Evolutionary conservation across 2,888 invertebrate species (phyloP).

Genomic region (Zygogramma bicolorata): DNA sequence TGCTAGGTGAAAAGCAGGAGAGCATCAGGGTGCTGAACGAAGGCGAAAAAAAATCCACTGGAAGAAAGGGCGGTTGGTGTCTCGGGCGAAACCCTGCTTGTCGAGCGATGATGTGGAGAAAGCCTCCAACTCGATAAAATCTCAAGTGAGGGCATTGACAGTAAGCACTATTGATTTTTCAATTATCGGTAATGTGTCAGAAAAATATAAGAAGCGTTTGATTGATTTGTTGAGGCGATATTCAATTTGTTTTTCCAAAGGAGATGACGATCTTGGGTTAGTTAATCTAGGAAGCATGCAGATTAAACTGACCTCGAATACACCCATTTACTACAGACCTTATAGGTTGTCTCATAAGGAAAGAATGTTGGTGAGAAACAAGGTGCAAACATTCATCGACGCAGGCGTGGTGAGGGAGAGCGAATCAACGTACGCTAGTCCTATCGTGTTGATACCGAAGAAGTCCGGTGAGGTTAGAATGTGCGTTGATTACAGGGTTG

Average conservation of each 20-base stretch:
- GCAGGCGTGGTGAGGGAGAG: slow-evolving; percentile 32
- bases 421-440: slow-evolving; percentile 41
- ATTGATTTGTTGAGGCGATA: not conserved
- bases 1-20: not conserved
- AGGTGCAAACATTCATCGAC: slow-evolving; percentile 26
- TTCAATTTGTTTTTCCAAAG: not conserved
- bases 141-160: not conserved
- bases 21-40: not conserved
- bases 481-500: slow-evolving; percentile 40
- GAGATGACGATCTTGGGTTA: slow-evolving; percentile 29
- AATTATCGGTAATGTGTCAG: not conserved
- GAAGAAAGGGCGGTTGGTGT: not conserved
- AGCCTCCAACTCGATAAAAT: not conserved
- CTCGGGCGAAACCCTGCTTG: not conserved
- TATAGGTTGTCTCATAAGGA: slow-evolving; percentile 33
- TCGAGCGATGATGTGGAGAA: not conserved
- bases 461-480: slow-evolving; percentile 32
- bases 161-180: not conserved
- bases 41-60: not conserved
- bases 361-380: slow-evolving; percentile 26
- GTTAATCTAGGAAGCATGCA: slow-evolving; percentile 25
- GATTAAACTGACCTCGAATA: slow-evolving; percentile 24
- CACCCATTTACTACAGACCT: slow-evolving; percentile 31
- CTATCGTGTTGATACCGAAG: slow-evolving; percentile 37
- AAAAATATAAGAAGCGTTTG: not conserved